A percentile compares a stretch with the other conserved stretches of the same genome.
phyloP scores from a whole-genome alignment of 2,888 invertebrate species.

The Pollenia labialis region DNA sequence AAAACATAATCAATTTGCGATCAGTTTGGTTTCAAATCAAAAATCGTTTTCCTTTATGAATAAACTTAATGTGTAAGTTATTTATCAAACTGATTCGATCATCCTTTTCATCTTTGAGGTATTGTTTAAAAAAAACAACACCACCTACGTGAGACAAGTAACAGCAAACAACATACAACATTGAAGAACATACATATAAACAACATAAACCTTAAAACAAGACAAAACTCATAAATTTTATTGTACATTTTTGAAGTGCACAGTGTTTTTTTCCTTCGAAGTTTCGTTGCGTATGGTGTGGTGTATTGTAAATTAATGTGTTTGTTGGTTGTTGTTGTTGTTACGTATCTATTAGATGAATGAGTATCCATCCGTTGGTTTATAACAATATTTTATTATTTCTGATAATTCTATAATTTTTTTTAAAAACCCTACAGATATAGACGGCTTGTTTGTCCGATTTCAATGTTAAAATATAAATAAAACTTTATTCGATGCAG shows the following conservation, averaged over 20 bases:
- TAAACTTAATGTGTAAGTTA: no score
- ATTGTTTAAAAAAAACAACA: constrained; percentile 35
- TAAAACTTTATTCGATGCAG: no score
- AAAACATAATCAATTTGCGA: no score
- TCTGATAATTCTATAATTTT: constrained; percentile 37
- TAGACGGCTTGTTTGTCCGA: neutral
- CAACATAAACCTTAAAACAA: neutral
- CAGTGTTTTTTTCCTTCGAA: neutral
- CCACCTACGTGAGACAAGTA: constrained; percentile 31
- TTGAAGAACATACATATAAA: neutral
- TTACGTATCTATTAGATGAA: neutral
- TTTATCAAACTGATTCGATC: neutral
- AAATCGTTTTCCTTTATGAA: no score
- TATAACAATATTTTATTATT: constrained; percentile 54
- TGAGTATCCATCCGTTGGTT: constrained; percentile 35
- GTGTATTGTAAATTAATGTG: constrained; percentile 11
- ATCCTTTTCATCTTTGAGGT: constrained; percentile 46
- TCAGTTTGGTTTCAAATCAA: no score
- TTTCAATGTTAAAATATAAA: neutral
- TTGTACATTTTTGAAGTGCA: constrained; percentile 15
- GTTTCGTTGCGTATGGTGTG: neutral
- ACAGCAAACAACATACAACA: neutral
- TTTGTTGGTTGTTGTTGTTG: neutral
- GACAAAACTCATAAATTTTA: constrained; percentile 7
- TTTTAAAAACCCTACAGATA: neutral